Conservation (phyloP, 2,797 vertebrate genomes). For the Cossypha dichroa region DNA sequence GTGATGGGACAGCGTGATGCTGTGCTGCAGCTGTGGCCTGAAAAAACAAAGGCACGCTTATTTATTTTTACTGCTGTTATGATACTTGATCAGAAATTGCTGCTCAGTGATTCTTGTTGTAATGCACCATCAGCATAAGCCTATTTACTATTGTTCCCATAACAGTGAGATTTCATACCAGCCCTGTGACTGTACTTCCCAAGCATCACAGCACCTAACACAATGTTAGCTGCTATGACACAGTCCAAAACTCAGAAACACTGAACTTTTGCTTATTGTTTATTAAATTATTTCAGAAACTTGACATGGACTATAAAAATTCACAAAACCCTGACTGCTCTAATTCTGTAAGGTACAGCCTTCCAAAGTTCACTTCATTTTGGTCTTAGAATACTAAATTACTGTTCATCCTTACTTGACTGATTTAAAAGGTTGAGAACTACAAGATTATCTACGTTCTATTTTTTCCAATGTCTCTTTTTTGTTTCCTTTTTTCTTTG, state of each 20-base stretch:
- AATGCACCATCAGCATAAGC: neutral
- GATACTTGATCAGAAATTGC: neutral
- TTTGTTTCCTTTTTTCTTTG: constrained; percentile 11
- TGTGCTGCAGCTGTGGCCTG: neutral
- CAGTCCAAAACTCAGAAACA: neutral
- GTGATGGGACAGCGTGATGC: neutral
- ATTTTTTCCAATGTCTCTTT: neutral
- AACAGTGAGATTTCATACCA: neutral
- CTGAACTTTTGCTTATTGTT: neutral
- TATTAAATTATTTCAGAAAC: neutral
- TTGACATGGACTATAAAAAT: neutral
- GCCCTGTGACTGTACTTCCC: neutral
- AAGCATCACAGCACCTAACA: neutral
- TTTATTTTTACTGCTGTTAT: neutral
- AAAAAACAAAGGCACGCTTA: neutral
- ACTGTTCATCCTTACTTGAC: neutral
- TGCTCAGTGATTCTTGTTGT: neutral
- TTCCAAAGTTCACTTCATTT: neutral
- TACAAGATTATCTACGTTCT: neutral
- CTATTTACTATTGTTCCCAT: neutral
- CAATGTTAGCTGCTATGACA: neutral
- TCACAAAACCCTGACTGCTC: neutral
- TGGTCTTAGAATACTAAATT: neutral
- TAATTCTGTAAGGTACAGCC: neutral
- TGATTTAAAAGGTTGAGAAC: constrained; percentile 30